These are phyloP conservation scores for Atta colombica DNA, from an alignment of 1,140 invertebrate genomes.

Conservation along the genomic window DNA sequence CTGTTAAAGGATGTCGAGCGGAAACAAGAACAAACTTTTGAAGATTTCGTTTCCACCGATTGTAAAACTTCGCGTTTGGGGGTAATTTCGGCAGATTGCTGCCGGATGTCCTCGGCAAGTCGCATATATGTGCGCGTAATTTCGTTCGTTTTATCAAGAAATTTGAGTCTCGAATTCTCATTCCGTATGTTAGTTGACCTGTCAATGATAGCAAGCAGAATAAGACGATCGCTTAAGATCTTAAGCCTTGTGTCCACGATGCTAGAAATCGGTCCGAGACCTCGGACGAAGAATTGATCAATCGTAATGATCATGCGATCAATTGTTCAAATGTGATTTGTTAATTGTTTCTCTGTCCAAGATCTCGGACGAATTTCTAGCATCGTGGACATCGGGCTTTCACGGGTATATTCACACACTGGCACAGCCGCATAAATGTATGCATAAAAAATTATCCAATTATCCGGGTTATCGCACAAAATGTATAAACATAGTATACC, in stretches of 20 bases:
- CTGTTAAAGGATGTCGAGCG: constrained; percentile 74
- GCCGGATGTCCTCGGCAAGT: constrained; percentile 72
- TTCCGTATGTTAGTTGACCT: background rate
- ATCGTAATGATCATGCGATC: too few species aligned
- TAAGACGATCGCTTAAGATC: background rate
- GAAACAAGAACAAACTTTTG: constrained; percentile 79
- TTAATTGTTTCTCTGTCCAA: too few species aligned
- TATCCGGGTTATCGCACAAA: too few species aligned
- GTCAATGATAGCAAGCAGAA: background rate
- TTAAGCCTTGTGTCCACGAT: background rate
- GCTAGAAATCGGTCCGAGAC: too few species aligned
- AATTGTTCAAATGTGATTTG: too few species aligned
- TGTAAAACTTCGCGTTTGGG: constrained; percentile 74
- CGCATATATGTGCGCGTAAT: constrained; percentile 74
- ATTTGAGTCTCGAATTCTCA: background rate
- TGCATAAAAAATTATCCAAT: too few species aligned
- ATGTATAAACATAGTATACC: too few species aligned
- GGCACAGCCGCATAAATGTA: too few species aligned
- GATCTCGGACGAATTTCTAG: too few species aligned
- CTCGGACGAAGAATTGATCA: too few species aligned
- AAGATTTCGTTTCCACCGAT: constrained; percentile 73
- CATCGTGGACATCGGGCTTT: too few species aligned
- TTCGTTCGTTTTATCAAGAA: constrained; percentile 1
- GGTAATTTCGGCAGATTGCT: constrained; percentile 79
- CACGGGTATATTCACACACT: too few species aligned